Evolutionary conservation across 2,888 invertebrate species (phyloP).

Genomic region (Drosophila demipolita): DNA sequence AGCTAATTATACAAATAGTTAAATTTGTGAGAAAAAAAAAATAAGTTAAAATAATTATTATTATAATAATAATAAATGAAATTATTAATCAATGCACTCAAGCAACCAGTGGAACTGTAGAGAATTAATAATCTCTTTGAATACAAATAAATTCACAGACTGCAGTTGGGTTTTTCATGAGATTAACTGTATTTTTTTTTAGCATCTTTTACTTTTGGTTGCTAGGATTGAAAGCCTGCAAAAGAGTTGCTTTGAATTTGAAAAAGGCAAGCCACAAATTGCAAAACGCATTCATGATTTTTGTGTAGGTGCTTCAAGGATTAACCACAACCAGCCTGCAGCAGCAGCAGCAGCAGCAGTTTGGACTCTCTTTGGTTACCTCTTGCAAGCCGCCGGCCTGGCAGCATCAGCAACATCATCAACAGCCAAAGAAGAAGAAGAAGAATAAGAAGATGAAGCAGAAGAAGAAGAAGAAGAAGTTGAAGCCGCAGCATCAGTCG

Average conservation of each 20-base stretch:
- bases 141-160: background rate
- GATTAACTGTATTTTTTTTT: background rate
- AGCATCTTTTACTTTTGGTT: background rate
- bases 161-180: background rate
- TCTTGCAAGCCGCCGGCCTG: conserved; percentile 25
- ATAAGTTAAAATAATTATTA: background rate
- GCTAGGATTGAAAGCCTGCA: background rate
- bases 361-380: conserved; percentile 1
- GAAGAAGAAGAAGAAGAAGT: background rate
- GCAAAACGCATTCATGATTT: background rate
- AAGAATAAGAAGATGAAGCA: background rate
- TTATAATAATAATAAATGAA: too few relatives aligned
- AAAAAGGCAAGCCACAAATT: background rate
- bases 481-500: conserved; percentile 7
- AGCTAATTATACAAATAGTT: background rate
- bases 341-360: conserved; percentile 9
- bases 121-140: background rate
- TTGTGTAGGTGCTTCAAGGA: conserved; percentile 48
- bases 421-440: background rate
- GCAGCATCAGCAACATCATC: conserved; percentile 29
- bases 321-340: conserved; percentile 24
- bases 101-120: background rate
- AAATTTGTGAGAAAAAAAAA: background rate
- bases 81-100: background rate
- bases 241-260: background rate